Evolutionary conservation across 2,113 vertebrate species (phyloP), one percentile per base, ranked within the genome.

Genomic region (Dicentrarchus labrax): DNA sequence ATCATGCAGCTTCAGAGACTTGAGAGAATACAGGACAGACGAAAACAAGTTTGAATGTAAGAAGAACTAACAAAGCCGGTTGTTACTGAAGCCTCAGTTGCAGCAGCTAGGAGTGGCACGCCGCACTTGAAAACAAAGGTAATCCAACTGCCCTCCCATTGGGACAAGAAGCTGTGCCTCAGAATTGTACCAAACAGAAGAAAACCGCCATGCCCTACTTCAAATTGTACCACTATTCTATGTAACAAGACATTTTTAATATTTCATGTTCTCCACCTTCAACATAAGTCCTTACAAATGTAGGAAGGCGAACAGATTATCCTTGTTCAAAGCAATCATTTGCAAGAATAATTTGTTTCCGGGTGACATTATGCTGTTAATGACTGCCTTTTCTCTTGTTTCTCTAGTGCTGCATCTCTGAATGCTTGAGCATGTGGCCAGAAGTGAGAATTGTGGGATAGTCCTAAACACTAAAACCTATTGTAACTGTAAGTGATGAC

Each of bases 1-100:
- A 92, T 91, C 89, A 90, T 57, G 73, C 80, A 79, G 71, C 80
- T 80, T 83, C 83, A 74, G 54, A 82, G 82, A 51, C 89, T 88
- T 62, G 0, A 16, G 91, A 88, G 85, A 78, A 72, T 71, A 81
- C 64, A 80, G 83, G 72, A 83, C 72, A 64, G 78, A 73, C 61
- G 43, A 88, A 87, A 91, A 88, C 84, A 88, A 88, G 84, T 87
- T 76, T 81, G 56, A 87, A 86, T 73, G 41, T 30, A 75, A 80
- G 71, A 82, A 69, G 80, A 72, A 47, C 69, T 62, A 87, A 90
- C 76, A 83, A 78, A 86, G 62, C 68, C 47, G 62, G 67, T 76
- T 84, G 57, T 83, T 78, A 80, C 76, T 7, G 38, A 69, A 65
- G 77, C 67, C 84, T 85, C 82, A 76, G 62, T 45, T 70, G 56